Evolutionary conservation across 2,888 invertebrate genomes (phyloP).

Genomic region (Drosophila limbata): DNA sequence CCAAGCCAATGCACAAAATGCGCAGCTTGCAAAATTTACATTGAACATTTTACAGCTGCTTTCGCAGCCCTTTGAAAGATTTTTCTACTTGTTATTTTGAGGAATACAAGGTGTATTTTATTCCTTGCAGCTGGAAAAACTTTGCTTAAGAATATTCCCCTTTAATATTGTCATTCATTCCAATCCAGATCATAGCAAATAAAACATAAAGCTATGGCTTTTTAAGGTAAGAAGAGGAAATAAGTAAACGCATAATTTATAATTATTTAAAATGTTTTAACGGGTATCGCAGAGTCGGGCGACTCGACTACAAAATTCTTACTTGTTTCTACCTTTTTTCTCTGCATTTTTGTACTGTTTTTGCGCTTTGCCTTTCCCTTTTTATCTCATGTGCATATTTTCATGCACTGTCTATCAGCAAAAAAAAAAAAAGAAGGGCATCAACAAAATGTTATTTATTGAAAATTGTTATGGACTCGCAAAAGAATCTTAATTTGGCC

Average conservation of each 20-base stretch:
- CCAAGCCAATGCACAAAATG: constrained; percentile 68
- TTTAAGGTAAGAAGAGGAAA: too few species aligned
- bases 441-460: constrained; percentile 75
- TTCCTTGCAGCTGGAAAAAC: too few species aligned
- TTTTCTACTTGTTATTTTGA: neutral
- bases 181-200: too few species aligned
- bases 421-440: constrained; percentile 13
- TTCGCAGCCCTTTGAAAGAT: constrained; percentile 27
- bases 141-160: too few species aligned
- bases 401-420: constrained; percentile 17
- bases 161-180: too few species aligned
- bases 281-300: neutral
- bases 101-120: neutral
- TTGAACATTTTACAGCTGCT: constrained; percentile 43
- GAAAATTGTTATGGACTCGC: constrained; percentile 70
- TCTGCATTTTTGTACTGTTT: neutral
- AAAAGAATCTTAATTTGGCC: constrained; percentile 74
- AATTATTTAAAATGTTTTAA: neutral
- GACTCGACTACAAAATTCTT: neutral
- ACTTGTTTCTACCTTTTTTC: constrained; percentile 6
- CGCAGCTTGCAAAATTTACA: constrained; percentile 39
- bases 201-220: too few species aligned
- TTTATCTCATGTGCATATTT: constrained; percentile 24
- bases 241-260: neutral
- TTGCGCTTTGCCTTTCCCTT: neutral